Percentiles rank a stretch among this genome's conserved stretches.
phyloP scores from a whole-genome alignment of 1,140 invertebrate genomes.

The Whitmania pigra region DNA sequence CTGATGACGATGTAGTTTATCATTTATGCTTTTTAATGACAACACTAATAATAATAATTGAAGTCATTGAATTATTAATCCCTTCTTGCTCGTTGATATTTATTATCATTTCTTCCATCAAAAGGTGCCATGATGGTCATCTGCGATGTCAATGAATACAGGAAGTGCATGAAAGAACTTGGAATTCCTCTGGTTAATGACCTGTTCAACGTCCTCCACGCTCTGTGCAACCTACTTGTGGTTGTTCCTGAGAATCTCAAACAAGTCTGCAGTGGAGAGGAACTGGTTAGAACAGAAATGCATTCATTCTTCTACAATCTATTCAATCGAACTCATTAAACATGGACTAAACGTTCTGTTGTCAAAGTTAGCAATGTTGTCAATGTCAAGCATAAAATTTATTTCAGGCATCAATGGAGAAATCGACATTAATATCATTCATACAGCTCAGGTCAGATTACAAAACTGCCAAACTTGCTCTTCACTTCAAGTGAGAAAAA shows the following conservation, averaged over 20 bases:
- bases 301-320: not conserved
- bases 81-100: not conserved
- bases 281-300: conserved; percentile 55
- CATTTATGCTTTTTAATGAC: no score
- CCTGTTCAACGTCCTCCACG: conserved; percentile 85
- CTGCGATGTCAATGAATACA: conserved; percentile 88
- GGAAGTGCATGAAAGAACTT: conserved; percentile 63
- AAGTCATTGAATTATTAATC: no score
- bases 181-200: conserved; percentile 62
- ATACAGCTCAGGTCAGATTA: conserved; percentile 84
- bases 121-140: conserved; percentile 87
- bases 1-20: no score
- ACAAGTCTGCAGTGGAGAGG: conserved; percentile 84
- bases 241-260: conserved; percentile 90
- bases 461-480: conserved; percentile 63
- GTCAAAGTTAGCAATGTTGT: not conserved
- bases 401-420: conserved; percentile 69
- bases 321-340: not conserved
- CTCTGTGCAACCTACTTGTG: conserved; percentile 83
- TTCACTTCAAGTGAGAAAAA: conserved; percentile 28
- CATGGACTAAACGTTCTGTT: not conserved
- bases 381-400: conserved; percentile 15
- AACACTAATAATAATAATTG: no score
- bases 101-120: conserved; percentile 23
- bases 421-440: conserved; percentile 72